Evolutionary conservation across 2,888 invertebrate genomes (phyloP), one percentile per base, ranked within the genome.

Genomic region (Isoperla grammatica): DNA sequence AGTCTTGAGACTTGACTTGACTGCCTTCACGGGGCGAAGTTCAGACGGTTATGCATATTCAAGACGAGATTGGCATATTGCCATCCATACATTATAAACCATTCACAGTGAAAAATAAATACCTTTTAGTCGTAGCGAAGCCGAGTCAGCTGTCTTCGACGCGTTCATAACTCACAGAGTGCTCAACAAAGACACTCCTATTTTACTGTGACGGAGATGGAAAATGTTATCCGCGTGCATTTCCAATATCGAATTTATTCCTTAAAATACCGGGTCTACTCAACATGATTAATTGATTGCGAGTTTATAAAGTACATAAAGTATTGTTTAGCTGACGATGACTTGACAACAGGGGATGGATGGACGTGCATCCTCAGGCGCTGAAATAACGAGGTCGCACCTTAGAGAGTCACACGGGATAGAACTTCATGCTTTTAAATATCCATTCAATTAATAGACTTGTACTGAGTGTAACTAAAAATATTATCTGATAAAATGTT

Each of bases 211-310:
- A 37, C 53, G 17, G 39, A 39, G 53, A 39, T 39, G 20, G 53
- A 53, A 20, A 53, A 37, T 53, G 17, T 11, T 37, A 6, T 15
- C 53, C 17, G n/a, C n/a, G 40, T 39, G 20, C 37, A 53, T 53
- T 53, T 53, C 39, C 53, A 37, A 53, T 53, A 53, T 53, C 53
- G 53, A 53, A 53, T 53, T 53, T 53, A 53, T 53, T 37, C 39
- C 53, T 39, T 17, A 17, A 39, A 53, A 53, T 37, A 53, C 19
- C 20, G 53, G 37, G 35, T 53, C 53, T 39, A 37, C 53, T 39
- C 53, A 39, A 53, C 39, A 53, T 53, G 53, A 53, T 53, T 53
- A 53, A 53, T 53, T 53, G 37, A 53, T 39, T 20, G 35, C 4
- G 29, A 29, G 8, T 29, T 29, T 29, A 8, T 29, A 29, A 29